These are phyloP conservation scores for Synaphobranchus kaupii DNA, from an alignment of 2,797 vertebrate species.

Conservation along the genomic window DNA sequence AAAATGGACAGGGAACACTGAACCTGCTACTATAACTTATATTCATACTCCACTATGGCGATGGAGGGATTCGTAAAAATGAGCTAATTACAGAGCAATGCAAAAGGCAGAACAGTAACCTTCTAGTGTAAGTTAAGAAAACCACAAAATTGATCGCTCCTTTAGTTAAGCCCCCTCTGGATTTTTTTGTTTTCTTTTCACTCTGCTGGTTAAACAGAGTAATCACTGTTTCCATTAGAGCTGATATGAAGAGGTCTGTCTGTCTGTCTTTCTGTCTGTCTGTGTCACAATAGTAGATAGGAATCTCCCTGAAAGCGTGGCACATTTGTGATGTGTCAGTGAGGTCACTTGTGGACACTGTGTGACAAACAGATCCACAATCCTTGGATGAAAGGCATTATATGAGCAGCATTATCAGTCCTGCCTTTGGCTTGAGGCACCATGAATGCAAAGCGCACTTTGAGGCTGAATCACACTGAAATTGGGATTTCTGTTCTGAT, in stretches of 20 bases:
- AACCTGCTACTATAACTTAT: not conserved
- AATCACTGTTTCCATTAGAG: not conserved
- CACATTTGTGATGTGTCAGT: not conserved
- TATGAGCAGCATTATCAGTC: not conserved
- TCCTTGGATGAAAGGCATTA: not conserved
- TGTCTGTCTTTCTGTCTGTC: not conserved
- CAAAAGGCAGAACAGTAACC: not conserved
- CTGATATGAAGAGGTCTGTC: not conserved
- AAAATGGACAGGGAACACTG: not conserved
- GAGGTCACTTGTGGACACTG: not conserved
- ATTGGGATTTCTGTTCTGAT: constrained; percentile 66
- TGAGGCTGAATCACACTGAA: constrained; percentile 60
- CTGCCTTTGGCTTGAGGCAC: not conserved
- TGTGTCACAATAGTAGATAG: not conserved
- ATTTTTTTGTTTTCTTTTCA: not conserved
- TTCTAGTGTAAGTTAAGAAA: not conserved
- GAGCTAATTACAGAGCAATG: no score
- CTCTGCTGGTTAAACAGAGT: not conserved
- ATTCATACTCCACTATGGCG: not conserved
- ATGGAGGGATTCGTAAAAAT: not conserved
- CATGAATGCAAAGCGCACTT: constrained; percentile 31
- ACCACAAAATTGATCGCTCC: not conserved
- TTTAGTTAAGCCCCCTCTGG: not conserved
- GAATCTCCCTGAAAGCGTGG: not conserved
- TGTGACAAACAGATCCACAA: not conserved